phyloP scores from a whole-genome alignment of 2,888 invertebrate genomes.

The Adineta ricciae region DNA sequence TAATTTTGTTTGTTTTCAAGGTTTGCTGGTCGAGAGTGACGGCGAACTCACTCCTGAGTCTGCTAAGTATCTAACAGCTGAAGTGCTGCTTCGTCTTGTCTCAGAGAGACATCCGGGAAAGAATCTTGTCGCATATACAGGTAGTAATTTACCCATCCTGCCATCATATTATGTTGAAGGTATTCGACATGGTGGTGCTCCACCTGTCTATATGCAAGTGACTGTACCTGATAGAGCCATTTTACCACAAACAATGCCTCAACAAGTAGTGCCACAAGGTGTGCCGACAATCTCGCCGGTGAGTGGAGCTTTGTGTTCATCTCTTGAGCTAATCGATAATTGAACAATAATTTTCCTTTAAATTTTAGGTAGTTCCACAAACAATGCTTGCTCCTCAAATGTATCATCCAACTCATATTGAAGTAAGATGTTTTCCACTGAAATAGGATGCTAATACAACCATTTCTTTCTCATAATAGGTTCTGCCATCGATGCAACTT shows the following conservation, averaged over 20 bases:
- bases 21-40: slow-evolving; percentile 26
- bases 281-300: neutral
- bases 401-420: neutral
- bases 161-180: slow-evolving; percentile 18
- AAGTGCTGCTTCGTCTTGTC: slow-evolving; percentile 25
- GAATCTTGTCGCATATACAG: neutral
- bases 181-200: neutral
- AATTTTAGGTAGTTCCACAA: neutral
- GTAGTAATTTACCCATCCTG: neutral
- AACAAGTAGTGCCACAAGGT: neutral
- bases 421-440: neutral
- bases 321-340: too few species aligned
- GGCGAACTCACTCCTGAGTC: slow-evolving; percentile 9
- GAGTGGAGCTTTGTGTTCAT: neutral
- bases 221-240: neutral
- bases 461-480: neutral
- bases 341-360: too few species aligned
- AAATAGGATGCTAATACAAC: neutral
- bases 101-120: slow-evolving; percentile 22
- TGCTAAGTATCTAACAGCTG: slow-evolving; percentile 26
- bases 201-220: neutral
- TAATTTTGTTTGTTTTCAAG: neutral
- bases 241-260: neutral
- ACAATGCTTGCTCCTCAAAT: neutral
- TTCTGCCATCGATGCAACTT: neutral